Evolutionary conservation across 2,113 vertebrate genomes (phyloP), one percentile per base, ranked within the genome.

Genomic region (Miniopterus natalensis): DNA sequence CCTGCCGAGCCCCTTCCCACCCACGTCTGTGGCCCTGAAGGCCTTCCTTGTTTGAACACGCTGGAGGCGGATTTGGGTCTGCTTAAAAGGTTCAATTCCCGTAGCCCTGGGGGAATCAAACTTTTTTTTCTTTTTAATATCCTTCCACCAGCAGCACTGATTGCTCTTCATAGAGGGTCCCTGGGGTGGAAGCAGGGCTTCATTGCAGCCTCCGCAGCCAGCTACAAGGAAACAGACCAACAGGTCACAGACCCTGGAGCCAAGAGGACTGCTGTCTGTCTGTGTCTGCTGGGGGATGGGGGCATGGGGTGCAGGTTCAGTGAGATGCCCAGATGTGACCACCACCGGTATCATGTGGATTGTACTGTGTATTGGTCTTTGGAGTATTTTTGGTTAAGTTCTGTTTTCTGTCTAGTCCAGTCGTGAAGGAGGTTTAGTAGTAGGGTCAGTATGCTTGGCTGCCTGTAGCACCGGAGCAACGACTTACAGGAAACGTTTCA

Each of bases 331-430:
- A 18, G 13, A 3, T 15, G 17, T 40, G 10, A 13, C 45, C 14
- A 2, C n/a, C 5, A 5, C 66, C 36, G 0, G 31, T 0, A 0
- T n/a, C 45, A 3, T 0, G 0, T 0, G 15, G 70, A 9, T 13
- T 20, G 17, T 8, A 7, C 65, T 15, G 1, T 42, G 20, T 36
- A 25, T 89, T 59, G 25, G 77, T 23, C 70, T 93, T 53, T 36
- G 31, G 31, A 73, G 5, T 53, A 86, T 51, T 29, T 90, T 61
- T 13, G 17, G 29, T 73, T 59, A 57, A 57, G 29, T 65, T 85
- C 65, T 55, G 0, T 53, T 53, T 73, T 53, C 25, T 40, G 9
- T 85, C 84, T 86, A 9, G 40, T 79, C 70, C 45, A 4, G 23
- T 74, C 42, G n/a, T 40, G 23, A 40, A 93, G 68, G 70, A 77